Conservation (phyloP, 35 echinoderm and acorn worm genomes). For the Stichopus chloronotus region DNA sequence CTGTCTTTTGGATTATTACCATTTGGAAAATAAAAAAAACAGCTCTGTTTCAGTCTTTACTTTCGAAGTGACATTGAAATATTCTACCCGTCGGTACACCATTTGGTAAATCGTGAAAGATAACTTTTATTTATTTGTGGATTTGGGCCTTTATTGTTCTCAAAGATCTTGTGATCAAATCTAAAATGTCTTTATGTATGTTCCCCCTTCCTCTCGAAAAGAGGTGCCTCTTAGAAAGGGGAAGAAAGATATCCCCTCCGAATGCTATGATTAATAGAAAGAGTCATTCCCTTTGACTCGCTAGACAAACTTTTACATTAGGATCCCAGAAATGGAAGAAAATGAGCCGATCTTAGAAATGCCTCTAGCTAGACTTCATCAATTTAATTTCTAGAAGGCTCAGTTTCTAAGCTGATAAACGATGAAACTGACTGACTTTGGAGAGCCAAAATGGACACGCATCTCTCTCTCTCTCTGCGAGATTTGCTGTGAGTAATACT, state of each 20-base stretch:
- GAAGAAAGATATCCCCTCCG: background rate
- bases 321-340: slow-evolving; percentile 4
- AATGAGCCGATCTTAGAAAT: slow-evolving; percentile 4
- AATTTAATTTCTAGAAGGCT: slow-evolving; percentile 20
- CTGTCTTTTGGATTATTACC: too few relatives aligned
- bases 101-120: too few relatives aligned
- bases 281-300: background rate
- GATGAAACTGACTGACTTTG: background rate
- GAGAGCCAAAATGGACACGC: background rate
- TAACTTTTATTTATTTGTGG: too few relatives aligned
- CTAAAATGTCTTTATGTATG: too few relatives aligned
- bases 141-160: background rate
- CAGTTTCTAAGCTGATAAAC: background rate
- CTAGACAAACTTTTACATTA: slow-evolving; percentile 2
- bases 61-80: too few relatives aligned
- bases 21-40: too few relatives aligned
- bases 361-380: background rate
- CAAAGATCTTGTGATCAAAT: background rate
- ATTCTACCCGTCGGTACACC: too few relatives aligned
- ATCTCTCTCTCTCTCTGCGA: background rate
- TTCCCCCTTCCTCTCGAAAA: background rate
- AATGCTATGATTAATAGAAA: background rate
- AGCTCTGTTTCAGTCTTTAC: too few relatives aligned
- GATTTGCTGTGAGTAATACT: background rate
- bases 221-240: background rate